These are phyloP conservation scores for Morone saxatilis DNA, from an alignment of 2,113 vertebrate genomes.

Conservation along the genomic window DNA sequence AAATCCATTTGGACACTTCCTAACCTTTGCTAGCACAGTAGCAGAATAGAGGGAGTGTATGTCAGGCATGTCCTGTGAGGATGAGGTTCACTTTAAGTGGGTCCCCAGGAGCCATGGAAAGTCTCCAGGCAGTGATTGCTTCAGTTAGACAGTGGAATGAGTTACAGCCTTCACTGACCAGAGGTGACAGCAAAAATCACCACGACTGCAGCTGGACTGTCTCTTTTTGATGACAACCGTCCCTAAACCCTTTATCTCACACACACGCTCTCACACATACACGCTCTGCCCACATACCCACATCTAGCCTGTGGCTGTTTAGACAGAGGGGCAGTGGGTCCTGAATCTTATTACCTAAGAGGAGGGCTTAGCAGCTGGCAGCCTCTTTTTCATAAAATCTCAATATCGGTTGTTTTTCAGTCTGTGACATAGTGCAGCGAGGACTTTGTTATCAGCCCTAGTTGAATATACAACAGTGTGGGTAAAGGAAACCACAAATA, in stretches of 20 bases:
- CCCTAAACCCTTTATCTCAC: slow-evolving; percentile 31
- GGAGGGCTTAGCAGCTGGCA: slow-evolving; percentile 63
- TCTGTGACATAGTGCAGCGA: slow-evolving; percentile 28
- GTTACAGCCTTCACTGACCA: slow-evolving; percentile 56
- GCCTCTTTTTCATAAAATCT: slow-evolving; percentile 59
- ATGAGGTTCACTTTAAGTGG: slow-evolving; percentile 60
- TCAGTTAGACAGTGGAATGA: slow-evolving; percentile 64
- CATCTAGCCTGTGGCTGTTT: slow-evolving; percentile 60
- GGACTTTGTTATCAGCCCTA: slow-evolving; percentile 7
- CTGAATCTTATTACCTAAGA: slow-evolving; percentile 71
- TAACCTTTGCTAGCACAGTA: slow-evolving; percentile 17
- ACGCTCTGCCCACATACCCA: slow-evolving; percentile 27
- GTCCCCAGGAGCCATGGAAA: slow-evolving; percentile 34
- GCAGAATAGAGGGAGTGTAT: slow-evolving; percentile 2
- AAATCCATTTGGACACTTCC: slow-evolving; percentile 38
- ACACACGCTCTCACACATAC: slow-evolving; percentile 12
- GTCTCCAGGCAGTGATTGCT: slow-evolving; percentile 60
- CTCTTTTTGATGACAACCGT: slow-evolving; percentile 50
- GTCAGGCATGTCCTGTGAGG: slow-evolving; percentile 36
- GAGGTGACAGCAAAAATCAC: slow-evolving; percentile 49
- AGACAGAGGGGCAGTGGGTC: slow-evolving; percentile 45
- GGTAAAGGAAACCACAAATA: background rate
- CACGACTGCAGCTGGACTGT: slow-evolving; percentile 41
- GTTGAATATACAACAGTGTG: slow-evolving; percentile 14
- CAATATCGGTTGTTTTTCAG: slow-evolving; percentile 62